These are phyloP conservation scores for Allolobophora icterica DNA, from an alignment of 2,888 invertebrate genomes.

Conservation along the genomic window DNA sequence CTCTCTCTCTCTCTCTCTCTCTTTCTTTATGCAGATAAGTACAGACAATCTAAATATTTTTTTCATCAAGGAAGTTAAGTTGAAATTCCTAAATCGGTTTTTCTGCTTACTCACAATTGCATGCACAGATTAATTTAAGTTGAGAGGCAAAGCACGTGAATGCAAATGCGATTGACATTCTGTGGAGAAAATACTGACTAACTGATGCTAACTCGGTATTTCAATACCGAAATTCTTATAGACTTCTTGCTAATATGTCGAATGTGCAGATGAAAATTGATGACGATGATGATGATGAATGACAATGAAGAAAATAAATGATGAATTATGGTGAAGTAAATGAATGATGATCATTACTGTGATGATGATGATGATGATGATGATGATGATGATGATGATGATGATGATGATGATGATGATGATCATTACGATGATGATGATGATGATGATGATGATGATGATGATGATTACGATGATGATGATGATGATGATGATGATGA, in stretches of 20 bases:
- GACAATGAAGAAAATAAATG: too few species aligned
- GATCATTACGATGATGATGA: too few species aligned
- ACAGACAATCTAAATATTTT: not conserved
- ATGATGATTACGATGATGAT: not conserved
- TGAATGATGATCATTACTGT: too few species aligned
- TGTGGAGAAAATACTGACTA: not conserved
- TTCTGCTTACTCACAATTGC: not conserved
- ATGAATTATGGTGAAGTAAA: too few species aligned
- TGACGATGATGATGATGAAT: too few species aligned
- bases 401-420: too few species aligned
- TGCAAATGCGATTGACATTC: not conserved
- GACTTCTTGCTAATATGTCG: too few species aligned
- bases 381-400: too few species aligned
- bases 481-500: not conserved
- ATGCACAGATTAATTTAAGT: not conserved
- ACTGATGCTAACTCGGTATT: not conserved
- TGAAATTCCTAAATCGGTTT: not conserved
- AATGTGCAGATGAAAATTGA: too few species aligned
- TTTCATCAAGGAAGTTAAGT: slow-evolving; percentile 17
- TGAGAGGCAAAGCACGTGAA: not conserved
- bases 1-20: not conserved
- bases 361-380: too few species aligned
- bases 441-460: too few species aligned
- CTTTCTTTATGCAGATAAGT: not conserved
- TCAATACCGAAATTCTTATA: not conserved